Base-by-base conservation (phyloP, 2,888 invertebrate genomes). In the Empis livida region DNA sequence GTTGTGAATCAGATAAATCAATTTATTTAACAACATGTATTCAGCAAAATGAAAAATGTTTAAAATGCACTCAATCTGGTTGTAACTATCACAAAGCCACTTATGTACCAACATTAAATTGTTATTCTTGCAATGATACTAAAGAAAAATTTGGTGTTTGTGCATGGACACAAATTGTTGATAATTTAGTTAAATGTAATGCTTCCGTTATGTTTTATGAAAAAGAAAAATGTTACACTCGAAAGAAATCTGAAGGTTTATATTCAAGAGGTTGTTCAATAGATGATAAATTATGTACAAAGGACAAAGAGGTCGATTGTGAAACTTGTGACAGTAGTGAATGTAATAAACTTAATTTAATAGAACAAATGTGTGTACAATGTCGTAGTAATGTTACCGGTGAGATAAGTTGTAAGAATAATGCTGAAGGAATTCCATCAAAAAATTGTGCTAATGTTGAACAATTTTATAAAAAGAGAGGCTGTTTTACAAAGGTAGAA, bases 1-100 rank as follows among this genome's bases (percentile, higher is more conserved):
- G 65, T 1, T 65, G 65, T 45, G 53, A 56, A n/a, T 59, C 62
- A n/a, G 55, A 64, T 51, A 17, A 50, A 0, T 45, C 48, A 2
- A 48, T 57, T 0, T 62, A 58, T 48, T 57, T 58, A 41, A 57
- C 32, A 10, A 48, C 60, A 39, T 61, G 61, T 43, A 51, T 62
- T 45, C 39, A 60, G 30, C 53, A 49, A 15, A 48, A 48, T 8
- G 23, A 47, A 0, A 54, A 46, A 3, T 65, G 65, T 41, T 54
- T 53, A 4, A 47, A 55, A 0, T 65, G 65, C 38, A 47, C 49
- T 11, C 53, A 42, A 0, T 40, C 54, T 20, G 62, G 59, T 31
- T 65, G 65, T 52, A 65, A 65, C 50, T 45, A 23, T 10, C 48
- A 44, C 41, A 49, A 55, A 10, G 37, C 45, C 11, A 38, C 38